These are phyloP conservation scores for Laspeyria flexula DNA, from an alignment of 2,888 invertebrate species.

Conservation along the genomic window DNA sequence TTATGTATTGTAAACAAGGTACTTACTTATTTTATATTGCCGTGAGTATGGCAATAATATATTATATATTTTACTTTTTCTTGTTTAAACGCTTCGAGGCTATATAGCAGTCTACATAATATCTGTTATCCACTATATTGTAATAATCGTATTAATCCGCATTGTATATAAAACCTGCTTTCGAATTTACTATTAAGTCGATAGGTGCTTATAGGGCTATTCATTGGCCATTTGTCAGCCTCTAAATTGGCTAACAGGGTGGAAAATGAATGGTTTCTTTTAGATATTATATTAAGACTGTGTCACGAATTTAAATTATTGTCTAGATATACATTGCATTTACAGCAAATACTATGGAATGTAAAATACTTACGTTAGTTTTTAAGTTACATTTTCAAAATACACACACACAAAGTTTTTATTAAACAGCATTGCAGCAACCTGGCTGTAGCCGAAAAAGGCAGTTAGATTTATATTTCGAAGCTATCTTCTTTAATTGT, in stretches of 20 bases:
- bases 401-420: neutral
- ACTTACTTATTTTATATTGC: no score
- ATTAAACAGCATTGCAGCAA: no score
- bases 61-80: neutral
- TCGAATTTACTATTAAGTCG: conserved; percentile 3
- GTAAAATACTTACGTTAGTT: conserved; percentile 6
- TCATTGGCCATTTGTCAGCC: neutral
- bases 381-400: neutral
- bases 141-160: conserved; percentile 2
- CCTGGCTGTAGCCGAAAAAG: no score
- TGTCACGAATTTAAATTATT: conserved; percentile 81
- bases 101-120: conserved; percentile 5
- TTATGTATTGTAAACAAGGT: no score
- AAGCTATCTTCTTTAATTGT: no score
- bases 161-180: conserved; percentile 14
- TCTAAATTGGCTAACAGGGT: neutral
- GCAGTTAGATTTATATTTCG: no score
- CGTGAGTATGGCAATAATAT: no score
- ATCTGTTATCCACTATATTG: neutral
- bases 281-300: conserved; percentile 78
- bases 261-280: conserved; percentile 63
- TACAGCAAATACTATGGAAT: conserved; percentile 19
- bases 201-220: conserved; percentile 27
- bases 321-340: conserved; percentile 42
- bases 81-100: neutral